These are phyloP conservation scores for Oreortyx pictus DNA, from an alignment of 2,797 vertebrate species.

Conservation along the genomic window DNA sequence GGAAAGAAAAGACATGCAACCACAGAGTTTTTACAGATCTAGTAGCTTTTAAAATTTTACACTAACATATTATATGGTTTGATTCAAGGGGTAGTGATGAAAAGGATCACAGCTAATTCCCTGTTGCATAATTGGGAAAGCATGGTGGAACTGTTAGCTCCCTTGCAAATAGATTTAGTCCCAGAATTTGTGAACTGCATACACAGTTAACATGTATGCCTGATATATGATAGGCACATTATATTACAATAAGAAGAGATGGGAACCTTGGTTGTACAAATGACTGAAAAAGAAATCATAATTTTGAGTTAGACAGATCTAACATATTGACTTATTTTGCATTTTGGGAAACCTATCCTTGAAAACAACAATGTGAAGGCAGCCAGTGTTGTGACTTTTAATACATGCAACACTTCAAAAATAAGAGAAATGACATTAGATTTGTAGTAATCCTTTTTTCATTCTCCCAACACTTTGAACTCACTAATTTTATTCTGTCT, in stretches of 20 bases:
- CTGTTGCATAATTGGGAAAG: background rate
- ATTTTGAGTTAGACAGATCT: background rate
- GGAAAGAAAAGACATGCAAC: background rate
- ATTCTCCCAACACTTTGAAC: background rate
- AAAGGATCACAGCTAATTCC: background rate
- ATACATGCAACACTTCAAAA: background rate
- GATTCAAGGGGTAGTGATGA: background rate
- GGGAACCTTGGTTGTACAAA: background rate
- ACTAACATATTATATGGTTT: background rate
- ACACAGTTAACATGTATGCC: background rate
- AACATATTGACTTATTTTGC: background rate
- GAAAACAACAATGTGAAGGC: background rate
- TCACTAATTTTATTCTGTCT: background rate
- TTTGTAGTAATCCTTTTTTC: background rate
- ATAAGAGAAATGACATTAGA: background rate
- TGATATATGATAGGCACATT: background rate
- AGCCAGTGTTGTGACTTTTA: background rate
- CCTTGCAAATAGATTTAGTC: background rate
- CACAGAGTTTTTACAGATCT: background rate
- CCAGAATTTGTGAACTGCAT: background rate
- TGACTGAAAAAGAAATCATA: background rate
- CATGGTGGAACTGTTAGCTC: background rate
- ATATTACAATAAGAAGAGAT: background rate
- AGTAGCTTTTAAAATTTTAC: background rate
- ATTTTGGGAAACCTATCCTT: background rate